phyloP scores from a whole-genome alignment of 1,140 invertebrate genomes.

The Battus philenor region DNA sequence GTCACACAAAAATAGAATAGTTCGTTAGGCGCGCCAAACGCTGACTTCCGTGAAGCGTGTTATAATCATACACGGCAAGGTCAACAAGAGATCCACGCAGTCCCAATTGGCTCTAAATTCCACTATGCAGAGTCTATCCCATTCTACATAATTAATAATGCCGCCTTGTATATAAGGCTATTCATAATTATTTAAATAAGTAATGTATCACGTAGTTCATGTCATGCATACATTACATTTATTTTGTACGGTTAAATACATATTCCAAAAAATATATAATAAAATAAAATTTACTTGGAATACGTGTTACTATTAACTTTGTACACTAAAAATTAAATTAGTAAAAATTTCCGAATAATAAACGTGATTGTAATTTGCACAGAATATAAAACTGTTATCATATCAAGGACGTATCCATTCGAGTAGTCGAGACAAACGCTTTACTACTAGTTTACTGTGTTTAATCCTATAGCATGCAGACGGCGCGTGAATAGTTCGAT shows the following conservation, averaged over 20 bases:
- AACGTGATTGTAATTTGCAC: no score
- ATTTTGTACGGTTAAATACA: no score
- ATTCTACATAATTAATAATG: no score
- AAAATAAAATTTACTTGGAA: no score
- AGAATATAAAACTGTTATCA: neutral
- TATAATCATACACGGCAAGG: conserved; percentile 12
- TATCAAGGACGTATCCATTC: neutral
- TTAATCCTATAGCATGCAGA: neutral
- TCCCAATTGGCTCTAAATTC: conserved; percentile 5
- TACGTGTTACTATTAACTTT: no score
- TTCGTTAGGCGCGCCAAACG: conserved; percentile 7
- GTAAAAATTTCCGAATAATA: no score
- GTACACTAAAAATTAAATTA: no score
- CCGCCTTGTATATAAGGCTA: no score
- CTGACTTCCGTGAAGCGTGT: conserved; percentile 3
- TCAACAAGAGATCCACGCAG: conserved; percentile 10
- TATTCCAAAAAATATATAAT: no score
- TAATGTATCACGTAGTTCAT: no score
- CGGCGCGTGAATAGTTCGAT: conserved; percentile 4
- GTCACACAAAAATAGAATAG: conserved; percentile 11
- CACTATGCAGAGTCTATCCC: neutral
- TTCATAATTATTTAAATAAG: no score
- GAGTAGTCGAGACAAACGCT: neutral
- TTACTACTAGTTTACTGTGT: neutral
- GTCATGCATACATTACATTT: no score